Base-by-base conservation (phyloP, 1,140 invertebrate species). In the Brachionus koreanus region DNA sequence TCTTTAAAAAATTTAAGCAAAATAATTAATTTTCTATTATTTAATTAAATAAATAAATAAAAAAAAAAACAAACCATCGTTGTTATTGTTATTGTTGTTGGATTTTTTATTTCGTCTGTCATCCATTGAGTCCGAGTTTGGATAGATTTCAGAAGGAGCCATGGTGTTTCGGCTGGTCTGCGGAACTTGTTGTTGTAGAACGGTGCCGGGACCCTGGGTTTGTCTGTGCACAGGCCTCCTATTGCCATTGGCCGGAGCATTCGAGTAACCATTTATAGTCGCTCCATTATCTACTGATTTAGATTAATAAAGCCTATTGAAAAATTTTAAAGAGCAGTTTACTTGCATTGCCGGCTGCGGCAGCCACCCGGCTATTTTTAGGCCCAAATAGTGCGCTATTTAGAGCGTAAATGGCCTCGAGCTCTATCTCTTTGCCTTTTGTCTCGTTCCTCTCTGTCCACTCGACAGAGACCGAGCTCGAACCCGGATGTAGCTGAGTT, bases 401-500 rank as follows among this genome's bases (percentile, higher is more conserved):
- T 19, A 65, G 33, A 1, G 69, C 35, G 9, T 52, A 25, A 42
- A 83, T 83, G 82, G n/a, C 74, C 49, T 63, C 69, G 76, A 83
- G 82, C 67, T 84, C 84, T 85, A 98, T 94, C 91, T 98, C 97
- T 91, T 99, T 99, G 86, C 97, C 97, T 90, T 99, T 99, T 33
- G 97, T 98, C 91, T 99, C 97, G 84, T 95, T 95, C 84, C 92
- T 92, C 89, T 98, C 97, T 89, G 95, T 96, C 97, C 97, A 99
- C 91, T 99, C 97, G 82, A 99, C 97, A 46, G 96, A 98, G 57
- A 98, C 94, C 35, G 29, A 63, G n/a, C 43, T 63, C 12, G 65
- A 29, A 23, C 46, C 10, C 12, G 43, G 23, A 67, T 67, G 43
- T 7, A 82, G 16, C 39, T 81, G 72, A 5, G 49, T 77, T 10